Base-by-base conservation (phyloP, 2,888 invertebrate genomes). In the Nemapogon koenigi region DNA sequence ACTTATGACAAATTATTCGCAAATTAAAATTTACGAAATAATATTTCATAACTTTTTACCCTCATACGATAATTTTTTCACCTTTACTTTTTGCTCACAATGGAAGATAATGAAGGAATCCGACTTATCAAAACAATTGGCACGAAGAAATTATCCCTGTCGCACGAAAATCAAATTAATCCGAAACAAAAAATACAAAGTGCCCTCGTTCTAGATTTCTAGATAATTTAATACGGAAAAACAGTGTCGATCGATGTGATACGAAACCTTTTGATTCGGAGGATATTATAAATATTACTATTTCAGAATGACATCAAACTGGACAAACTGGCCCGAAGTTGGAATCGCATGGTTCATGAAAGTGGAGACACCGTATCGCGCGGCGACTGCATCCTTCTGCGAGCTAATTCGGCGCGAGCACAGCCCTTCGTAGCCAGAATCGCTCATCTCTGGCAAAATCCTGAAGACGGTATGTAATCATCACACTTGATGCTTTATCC, bases 381-480 rank as follows among this genome's bases (percentile, higher is more conserved):
- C 22, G 84, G 91, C 38, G 97, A 97, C 78, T 95, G 96, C 71
- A 94, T 97, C 39, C 82, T 97, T 41, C 81, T 97, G 46, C 89
- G 92, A 49, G 94, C 96, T 81, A 57, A 85, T 83, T 52, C 89
- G 87, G 91, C 88, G 51, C 93, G 94, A 59, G 83, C 95, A 50
- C 73, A 70, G 46, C 97, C 97, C 16, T 97, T 90, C 69, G 94
- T 97, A 37, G 97, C 97, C 35, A 91, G 96, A 75, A 91, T 97
- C 45, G 92, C 94, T 38, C 89, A 92, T 41, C 83, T 97, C 19
- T 97, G 96, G 95, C 94, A 96, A 69, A 93, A 94, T 78, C 91
- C 94, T 2, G 90, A 91, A 38, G 92, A 94, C 67, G 94, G 96
- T 94, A 64, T 76, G 79, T 55, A 32, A 26, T 36, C 18, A 22